Conservation (phyloP, 2,888 invertebrate species). For the Dione juno region DNA sequence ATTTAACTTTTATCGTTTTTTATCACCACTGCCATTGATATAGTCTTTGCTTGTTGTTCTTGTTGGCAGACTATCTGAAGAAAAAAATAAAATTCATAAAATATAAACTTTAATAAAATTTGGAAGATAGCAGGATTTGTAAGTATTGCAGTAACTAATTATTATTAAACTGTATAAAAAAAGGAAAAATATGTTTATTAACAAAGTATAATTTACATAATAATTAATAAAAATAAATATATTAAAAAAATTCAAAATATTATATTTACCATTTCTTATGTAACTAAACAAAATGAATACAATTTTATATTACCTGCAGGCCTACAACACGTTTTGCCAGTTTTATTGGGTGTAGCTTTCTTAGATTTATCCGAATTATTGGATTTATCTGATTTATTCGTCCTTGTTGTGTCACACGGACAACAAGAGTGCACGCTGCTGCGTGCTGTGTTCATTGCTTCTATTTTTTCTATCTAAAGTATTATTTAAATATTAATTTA, state of each 20-base stretch:
- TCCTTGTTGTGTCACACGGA: slow-evolving; percentile 60
- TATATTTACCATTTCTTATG: too few species aligned
- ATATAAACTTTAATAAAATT: too few species aligned
- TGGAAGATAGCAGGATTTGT: too few species aligned
- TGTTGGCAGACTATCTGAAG: slow-evolving; percentile 69
- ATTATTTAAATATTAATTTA: too few species aligned
- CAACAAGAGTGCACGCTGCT: slow-evolving; percentile 75
- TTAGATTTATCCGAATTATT: slow-evolving; percentile 34
- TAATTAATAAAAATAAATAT: too few species aligned
- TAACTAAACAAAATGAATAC: too few species aligned
- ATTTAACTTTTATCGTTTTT: slow-evolving; percentile 48
- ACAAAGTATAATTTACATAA: too few species aligned
- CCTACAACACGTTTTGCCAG: slow-evolving; percentile 55
- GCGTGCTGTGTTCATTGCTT: slow-evolving; percentile 73
- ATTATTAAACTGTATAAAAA: too few species aligned
- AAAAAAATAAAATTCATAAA: not conserved
- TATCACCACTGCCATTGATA: slow-evolving; percentile 63
- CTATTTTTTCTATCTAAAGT: slow-evolving; percentile 71
- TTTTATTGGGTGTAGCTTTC: slow-evolving; percentile 38
- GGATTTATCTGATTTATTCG: slow-evolving; percentile 42
- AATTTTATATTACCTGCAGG: slow-evolving; percentile 55
- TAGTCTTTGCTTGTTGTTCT: slow-evolving; percentile 74
- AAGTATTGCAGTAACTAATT: too few species aligned
- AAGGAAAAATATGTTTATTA: too few species aligned
- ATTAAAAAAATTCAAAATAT: too few species aligned